Evolutionary conservation across 2,888 invertebrate species (phyloP), one percentile per base, ranked within the genome.

Genomic region (Poecilus cupreus): DNA sequence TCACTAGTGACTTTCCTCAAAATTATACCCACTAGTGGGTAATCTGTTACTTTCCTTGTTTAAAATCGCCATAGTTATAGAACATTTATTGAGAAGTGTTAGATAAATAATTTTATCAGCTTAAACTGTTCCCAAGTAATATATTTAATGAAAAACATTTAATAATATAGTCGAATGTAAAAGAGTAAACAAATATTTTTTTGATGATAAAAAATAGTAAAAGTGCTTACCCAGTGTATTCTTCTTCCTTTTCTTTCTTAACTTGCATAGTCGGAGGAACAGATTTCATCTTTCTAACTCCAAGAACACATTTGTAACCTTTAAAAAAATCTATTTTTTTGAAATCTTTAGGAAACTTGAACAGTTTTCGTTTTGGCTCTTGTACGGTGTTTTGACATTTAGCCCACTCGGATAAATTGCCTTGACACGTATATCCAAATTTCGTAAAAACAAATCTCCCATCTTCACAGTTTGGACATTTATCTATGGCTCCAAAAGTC

Each of bases 331-430:
- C 89, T 0, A 89, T 83, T 46, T 91, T 90, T 84, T 92, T 91
- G 16, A 94, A 90, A 0, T 91, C 90, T 0, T 89, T 85, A 0
- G 97, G 95, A 13, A 98, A 88, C 84, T 89, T 90, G 87, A 97
- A 96, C 5, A 93, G 89, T 4, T 86, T 90, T 82, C 98, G 91
- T 83, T 93, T 90, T 0, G 98, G 98, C 51, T 93, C 92, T 85
- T 93, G 93, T 0, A 93, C 92, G 3, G 93, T 88, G 85, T 93
- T 92, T 78, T 92, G 91, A 88, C 99, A 99, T 88, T 96, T 96
- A 0, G 96, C 94, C 97, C 97, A 99, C 87, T 97, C 98, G 10
- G 94, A 94, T 37, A 96, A 85, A 87, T 94, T 90, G 26, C 93
- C 93, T 88, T 86, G 81, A 88, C 99, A 99, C 83, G 93, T 91